phyloP scores from a whole-genome alignment of 2,797 vertebrate genomes.

The Rhabdophis nuchalis region DNA sequence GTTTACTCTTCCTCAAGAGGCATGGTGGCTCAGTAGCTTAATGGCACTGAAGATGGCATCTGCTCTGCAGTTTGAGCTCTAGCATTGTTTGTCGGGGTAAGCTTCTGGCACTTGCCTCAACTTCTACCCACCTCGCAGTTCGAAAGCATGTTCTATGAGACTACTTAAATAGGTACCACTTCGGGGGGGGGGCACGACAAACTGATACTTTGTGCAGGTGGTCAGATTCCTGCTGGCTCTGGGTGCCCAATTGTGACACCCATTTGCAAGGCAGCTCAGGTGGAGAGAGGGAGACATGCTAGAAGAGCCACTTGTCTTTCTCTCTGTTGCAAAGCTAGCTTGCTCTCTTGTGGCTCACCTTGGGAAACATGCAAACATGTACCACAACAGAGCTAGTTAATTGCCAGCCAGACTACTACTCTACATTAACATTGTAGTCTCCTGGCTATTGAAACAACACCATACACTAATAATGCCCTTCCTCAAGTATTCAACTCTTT shows the following conservation, averaged over 20 bases:
- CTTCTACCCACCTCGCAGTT: neutral
- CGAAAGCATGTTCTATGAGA: neutral
- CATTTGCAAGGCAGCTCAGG: neutral
- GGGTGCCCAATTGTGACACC: neutral
- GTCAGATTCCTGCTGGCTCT: neutral
- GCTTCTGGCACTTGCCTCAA: neutral
- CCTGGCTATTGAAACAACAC: neutral
- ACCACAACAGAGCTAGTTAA: neutral
- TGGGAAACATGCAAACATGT: neutral
- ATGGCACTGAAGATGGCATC: neutral
- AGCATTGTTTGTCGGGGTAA: neutral
- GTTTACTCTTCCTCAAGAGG: neutral
- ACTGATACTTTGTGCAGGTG: neutral
- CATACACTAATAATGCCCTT: neutral
- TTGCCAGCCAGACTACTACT: neutral
- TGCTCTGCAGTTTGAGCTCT: neutral
- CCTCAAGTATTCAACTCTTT: neutral
- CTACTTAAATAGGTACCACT: neutral
- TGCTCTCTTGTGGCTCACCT: neutral
- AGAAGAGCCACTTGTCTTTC: neutral
- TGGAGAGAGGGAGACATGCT: neutral
- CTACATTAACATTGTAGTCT: neutral
- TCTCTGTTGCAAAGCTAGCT: neutral
- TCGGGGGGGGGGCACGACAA: neutral
- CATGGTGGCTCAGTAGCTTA: neutral